Evolutionary conservation across 2,888 invertebrate genomes (phyloP).

Genomic region (Diarsia brunnea): DNA sequence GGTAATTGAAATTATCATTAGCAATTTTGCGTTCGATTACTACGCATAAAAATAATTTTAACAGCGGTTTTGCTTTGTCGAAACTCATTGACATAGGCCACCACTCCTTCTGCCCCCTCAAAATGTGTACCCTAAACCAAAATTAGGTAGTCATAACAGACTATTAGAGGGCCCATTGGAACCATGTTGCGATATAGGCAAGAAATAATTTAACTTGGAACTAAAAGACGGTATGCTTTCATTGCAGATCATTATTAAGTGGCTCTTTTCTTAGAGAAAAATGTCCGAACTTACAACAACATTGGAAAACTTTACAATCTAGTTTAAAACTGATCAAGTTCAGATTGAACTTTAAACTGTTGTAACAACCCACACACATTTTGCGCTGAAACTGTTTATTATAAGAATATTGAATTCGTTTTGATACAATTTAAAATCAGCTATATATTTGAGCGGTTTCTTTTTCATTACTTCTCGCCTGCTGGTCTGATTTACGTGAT

Average conservation of each 20-base stretch:
- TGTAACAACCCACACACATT: too few relatives aligned
- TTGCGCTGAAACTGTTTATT: not conserved
- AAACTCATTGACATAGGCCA: too few relatives aligned
- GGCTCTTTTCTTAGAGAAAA: not conserved
- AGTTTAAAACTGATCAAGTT: not conserved
- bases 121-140: too few relatives aligned
- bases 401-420: not conserved
- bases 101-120: too few relatives aligned
- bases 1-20: too few relatives aligned
- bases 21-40: too few relatives aligned
- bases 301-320: not conserved
- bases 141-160: too few relatives aligned
- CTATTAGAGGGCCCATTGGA: too few relatives aligned
- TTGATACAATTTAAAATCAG: not conserved
- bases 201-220: slow-evolving; percentile 11
- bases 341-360: not conserved
- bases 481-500: not conserved
- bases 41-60: too few relatives aligned
- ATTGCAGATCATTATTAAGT: not conserved
- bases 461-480: not conserved
- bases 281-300: not conserved
- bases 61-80: too few relatives aligned
- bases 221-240: slow-evolving; percentile 5
- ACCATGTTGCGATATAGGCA: slow-evolving; percentile 13
- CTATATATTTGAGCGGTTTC: not conserved